phyloP scores from a whole-genome alignment of 2,888 invertebrate genomes.

The Chrysomela aeneicollis region DNA sequence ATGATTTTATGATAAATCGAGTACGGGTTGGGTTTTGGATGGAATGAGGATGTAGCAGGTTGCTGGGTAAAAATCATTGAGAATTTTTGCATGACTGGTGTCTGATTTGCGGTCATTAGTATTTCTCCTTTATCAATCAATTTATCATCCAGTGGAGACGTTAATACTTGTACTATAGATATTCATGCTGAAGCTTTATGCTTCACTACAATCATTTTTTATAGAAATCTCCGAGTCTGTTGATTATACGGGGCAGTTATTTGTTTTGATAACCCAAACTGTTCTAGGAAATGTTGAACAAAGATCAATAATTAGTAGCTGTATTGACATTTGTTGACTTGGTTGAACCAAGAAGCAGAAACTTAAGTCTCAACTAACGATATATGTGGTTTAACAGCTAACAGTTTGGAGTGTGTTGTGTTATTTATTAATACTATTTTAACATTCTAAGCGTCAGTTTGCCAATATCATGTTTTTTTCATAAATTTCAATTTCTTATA shows the following conservation, averaged over 20 bases:
- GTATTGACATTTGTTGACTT: no score
- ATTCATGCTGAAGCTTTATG: neutral
- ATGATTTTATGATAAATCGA: constrained; percentile 23
- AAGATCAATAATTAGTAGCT: no score
- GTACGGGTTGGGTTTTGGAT: constrained; percentile 13
- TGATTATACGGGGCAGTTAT: neutral
- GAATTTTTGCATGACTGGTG: constrained; percentile 15
- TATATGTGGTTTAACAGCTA: no score
- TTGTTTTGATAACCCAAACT: no score
- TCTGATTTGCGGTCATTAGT: neutral
- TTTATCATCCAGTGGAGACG: neutral
- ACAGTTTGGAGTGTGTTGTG: no score
- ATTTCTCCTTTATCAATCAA: neutral
- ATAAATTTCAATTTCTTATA: constrained; percentile 37
- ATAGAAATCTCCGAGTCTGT: neutral
- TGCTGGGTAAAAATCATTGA: constrained; percentile 8
- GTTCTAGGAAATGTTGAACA: no score
- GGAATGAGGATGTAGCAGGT: constrained; percentile 25
- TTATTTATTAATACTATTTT: no score
- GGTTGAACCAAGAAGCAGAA: no score
- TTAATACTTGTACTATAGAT: neutral
- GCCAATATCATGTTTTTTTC: neutral
- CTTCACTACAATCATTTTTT: neutral
- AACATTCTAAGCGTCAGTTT: no score
- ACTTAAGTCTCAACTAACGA: no score